Base-by-base conservation (phyloP, 2,888 invertebrate genomes). In the Odontocolon sp. region DNA sequence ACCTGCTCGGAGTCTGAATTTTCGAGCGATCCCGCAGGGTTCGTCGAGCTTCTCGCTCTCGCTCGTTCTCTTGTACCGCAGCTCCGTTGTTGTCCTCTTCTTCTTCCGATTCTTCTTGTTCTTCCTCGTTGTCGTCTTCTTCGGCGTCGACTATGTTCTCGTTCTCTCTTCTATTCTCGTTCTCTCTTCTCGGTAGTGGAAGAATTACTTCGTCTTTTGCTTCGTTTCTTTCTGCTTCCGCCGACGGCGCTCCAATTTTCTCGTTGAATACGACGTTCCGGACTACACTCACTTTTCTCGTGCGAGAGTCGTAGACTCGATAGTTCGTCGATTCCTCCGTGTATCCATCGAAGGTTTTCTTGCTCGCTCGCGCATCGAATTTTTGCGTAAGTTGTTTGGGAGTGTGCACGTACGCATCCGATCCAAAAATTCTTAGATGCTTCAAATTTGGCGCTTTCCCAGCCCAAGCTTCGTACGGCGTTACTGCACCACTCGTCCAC, bases 401-500 rank as follows among this genome's bases (percentile, higher is more conserved):
- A 3, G 79, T 42, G 36, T 81, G 80, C 0, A 63, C 63, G n/a
- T 66, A 83, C 3, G 80, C 80, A 2, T 28, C 50, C 0, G 69
- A 45, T 4, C 80, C 80, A 40, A 81, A 83, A 14, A 67, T 26
- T 14, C 45, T 50, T 9, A 83, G 3, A 36, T 81, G 80, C 1
- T 26, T 40, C 2, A 81, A 2, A 6, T 77, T 3, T 2, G 82
- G 77, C 16, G 77, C 78, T 26, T 69, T 84, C 1, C 78, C 70
- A 14, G 54, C 71, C 80, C 80, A 83, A 3, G 52, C 45, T 68
- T 84, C 82, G 23, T 73, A 82, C 1, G 79, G 80, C 6, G 83
- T 73, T 76, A 63, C 45, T 4, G 56, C 59, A 21, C 3, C n/a
- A 36, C 9, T 54, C 23, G n/a, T 11, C 38, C 28, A 42, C 42